A percentile compares a stretch with the other conserved stretches of the same genome.
Conservation (phyloP, 2,888 invertebrate genomes). For the Tolmerus cingulatus region DNA sequence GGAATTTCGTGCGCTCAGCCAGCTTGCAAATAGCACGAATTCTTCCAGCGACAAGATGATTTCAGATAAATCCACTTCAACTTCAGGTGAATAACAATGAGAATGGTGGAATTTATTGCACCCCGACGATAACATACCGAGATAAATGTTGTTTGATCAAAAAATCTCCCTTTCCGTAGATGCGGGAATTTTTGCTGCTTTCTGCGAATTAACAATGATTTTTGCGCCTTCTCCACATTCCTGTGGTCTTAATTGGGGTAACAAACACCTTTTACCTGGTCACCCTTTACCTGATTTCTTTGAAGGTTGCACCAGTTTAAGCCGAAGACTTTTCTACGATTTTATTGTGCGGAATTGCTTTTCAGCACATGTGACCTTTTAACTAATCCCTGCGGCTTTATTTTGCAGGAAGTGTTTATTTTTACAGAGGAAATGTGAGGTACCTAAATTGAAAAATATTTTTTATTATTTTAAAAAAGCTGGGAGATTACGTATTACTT, state of each 20-base stretch:
- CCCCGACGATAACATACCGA: not conserved
- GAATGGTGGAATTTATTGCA: conserved; percentile 12
- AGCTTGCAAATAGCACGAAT: not conserved
- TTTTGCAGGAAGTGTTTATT: not conserved
- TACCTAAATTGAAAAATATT: not conserved
- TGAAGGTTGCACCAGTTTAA: not conserved
- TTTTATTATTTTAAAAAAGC: not conserved
- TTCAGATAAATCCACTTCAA: conserved; percentile 18
- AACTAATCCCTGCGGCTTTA: not conserved
- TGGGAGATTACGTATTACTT: not conserved
- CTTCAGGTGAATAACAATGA: conserved; percentile 15
- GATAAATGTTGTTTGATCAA: not conserved
- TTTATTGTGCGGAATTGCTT: not conserved
- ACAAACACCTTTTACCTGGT: not conserved
- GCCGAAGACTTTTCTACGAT: not conserved
- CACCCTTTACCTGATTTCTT: not conserved
- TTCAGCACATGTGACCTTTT: not conserved
- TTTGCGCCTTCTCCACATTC: not conserved
- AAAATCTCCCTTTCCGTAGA: not conserved
- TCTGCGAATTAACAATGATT: not conserved
- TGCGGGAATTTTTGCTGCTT: not conserved
- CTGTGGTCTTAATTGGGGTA: not conserved
- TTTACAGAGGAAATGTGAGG: not conserved
- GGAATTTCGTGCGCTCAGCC: not conserved
- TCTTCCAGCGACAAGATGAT: not conserved